phyloP scores from a whole-genome alignment of 64 coral and sea anemone genomes.

The Dendronephthya gigantea region DNA sequence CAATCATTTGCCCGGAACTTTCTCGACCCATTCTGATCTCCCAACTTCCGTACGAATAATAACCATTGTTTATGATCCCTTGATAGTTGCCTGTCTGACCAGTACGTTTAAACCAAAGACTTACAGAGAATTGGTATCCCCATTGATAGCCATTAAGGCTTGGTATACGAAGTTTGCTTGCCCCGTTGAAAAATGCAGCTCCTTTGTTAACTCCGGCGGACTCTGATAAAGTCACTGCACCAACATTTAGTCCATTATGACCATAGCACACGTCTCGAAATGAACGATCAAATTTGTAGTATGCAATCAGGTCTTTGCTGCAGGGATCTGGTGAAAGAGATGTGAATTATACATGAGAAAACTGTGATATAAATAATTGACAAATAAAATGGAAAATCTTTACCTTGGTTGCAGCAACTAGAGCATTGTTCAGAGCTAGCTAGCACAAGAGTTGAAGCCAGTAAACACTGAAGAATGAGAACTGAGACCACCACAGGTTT shows the following conservation, averaged over 20 bases:
- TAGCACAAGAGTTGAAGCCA: too few species aligned
- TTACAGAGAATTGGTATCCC: neutral
- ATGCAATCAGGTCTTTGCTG: neutral
- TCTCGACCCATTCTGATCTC: conserved; percentile 5
- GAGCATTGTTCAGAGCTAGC: too few species aligned
- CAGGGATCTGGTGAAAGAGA: conserved; percentile 1
- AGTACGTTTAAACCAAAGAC: neutral
- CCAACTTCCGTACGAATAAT: neutral
- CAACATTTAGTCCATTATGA: neutral
- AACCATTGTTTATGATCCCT: neutral
- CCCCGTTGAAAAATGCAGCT: neutral
- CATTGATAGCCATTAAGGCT: neutral
- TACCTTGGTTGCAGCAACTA: too few species aligned
- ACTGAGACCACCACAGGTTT: too few species aligned
- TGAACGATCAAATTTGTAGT: neutral
- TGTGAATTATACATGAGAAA: too few species aligned
- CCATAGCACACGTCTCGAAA: conserved; percentile 1
- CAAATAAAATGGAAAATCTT: too few species aligned
- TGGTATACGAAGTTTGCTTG: neutral
- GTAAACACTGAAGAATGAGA: too few species aligned
- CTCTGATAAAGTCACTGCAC: neutral
- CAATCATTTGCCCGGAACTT: neutral
- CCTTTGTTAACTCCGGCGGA: neutral
- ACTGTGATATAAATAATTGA: neutral
- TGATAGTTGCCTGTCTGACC: neutral